A percentile compares a stretch with the other conserved stretches of the same genome.
phyloP scores from a whole-genome alignment of 2,888 invertebrate species.

The Ryuthela nishihirai region DNA sequence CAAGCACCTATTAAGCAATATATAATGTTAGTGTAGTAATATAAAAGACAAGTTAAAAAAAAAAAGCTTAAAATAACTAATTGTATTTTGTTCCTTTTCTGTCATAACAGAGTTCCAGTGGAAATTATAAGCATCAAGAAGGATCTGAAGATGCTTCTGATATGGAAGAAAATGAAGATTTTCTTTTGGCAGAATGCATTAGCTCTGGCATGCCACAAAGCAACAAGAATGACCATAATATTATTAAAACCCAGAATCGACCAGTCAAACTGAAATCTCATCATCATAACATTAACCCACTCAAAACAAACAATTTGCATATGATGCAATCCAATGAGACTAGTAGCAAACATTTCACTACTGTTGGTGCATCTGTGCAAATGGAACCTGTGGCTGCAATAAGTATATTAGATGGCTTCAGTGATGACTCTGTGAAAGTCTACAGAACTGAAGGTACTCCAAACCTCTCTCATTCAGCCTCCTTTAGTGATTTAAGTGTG shows the following conservation, averaged over 20 bases:
- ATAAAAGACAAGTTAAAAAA: too few species aligned
- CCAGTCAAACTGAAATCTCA: background rate
- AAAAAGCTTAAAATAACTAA: too few species aligned
- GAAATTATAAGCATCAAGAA: too few species aligned
- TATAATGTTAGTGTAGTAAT: too few species aligned
- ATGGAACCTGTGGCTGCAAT: background rate
- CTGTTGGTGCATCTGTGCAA: background rate
- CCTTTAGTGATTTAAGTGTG: conserved; percentile 5
- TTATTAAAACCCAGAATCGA: conserved; percentile 23
- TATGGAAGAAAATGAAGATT: conserved; percentile 54
- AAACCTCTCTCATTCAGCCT: conserved; percentile 62
- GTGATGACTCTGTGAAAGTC: background rate
- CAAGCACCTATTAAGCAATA: too few species aligned
- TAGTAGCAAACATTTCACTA: background rate
- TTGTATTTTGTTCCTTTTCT: too few species aligned
- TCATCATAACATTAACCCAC: background rate
- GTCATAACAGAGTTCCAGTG: too few species aligned
- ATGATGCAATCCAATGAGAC: background rate
- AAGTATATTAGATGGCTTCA: background rate
- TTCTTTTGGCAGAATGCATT: conserved; percentile 67
- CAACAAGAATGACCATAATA: conserved; percentile 20
- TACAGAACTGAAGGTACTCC: conserved; percentile 67
- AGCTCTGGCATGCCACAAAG: conserved; percentile 67
- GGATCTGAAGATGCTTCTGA: conserved; percentile 45
- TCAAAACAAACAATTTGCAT: background rate